Conservation (phyloP, 2,888 invertebrate species). For the Furcula furcula region DNA sequence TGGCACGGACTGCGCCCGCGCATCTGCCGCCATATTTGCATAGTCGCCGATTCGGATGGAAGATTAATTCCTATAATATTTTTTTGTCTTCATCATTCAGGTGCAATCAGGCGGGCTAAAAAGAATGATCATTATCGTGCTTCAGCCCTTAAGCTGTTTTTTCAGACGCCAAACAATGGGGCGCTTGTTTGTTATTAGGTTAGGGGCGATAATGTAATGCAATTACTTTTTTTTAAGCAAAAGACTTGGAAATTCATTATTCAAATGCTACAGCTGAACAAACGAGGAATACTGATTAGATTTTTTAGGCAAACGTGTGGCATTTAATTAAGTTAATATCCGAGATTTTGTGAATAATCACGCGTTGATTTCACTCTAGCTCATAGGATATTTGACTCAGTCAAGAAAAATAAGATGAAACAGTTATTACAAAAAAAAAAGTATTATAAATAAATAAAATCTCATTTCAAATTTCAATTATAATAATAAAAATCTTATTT, state of each 20-base stretch:
- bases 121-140: conserved; percentile 77
- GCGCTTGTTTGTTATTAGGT: conserved; percentile 78
- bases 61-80: conserved; percentile 78
- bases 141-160: conserved; percentile 80
- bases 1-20: conserved; percentile 48
- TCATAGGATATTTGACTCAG: too few species aligned
- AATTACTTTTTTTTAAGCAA: conserved; percentile 70
- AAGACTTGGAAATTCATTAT: conserved; percentile 71
- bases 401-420: too few species aligned
- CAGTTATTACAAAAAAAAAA: too few species aligned
- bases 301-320: conserved; percentile 31
- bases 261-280: conserved; percentile 78
- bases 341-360: too few species aligned
- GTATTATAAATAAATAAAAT: too few species aligned
- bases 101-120: conserved; percentile 72
- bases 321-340: too few species aligned
- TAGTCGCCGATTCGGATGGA: conserved; percentile 71
- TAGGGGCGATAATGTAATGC: conserved; percentile 81
- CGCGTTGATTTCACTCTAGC: too few species aligned
- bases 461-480: too few species aligned
- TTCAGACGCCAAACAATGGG: conserved; percentile 78
- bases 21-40: conserved; percentile 77
- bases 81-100: conserved; percentile 79
- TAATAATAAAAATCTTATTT: too few species aligned
- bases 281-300: conserved; percentile 63